These are phyloP conservation scores for Rhagonycha fulva DNA, from an alignment of 2,888 invertebrate genomes.

Conservation along the genomic window DNA sequence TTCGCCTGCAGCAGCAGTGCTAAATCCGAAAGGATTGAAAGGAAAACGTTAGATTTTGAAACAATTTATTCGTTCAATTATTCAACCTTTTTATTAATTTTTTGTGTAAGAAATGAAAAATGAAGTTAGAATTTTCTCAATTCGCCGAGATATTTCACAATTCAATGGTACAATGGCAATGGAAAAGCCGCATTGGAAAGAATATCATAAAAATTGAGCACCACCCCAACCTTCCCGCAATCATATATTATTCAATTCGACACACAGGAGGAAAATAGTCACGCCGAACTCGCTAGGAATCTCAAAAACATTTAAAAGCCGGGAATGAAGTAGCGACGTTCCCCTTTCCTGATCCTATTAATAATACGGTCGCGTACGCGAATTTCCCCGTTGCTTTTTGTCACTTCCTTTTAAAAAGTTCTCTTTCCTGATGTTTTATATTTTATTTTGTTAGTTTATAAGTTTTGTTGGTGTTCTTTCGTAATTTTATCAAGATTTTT, in stretches of 20 bases:
- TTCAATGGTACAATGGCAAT: slow-evolving; percentile 20
- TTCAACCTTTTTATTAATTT: slow-evolving; percentile 21
- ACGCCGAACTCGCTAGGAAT: slow-evolving; percentile 29
- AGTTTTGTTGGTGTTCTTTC: slow-evolving; percentile 25
- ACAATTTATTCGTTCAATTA: slow-evolving; percentile 22
- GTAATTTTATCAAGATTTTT: slow-evolving; percentile 20
- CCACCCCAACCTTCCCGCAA: slow-evolving; percentile 23
- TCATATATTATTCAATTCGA: slow-evolving; percentile 34
- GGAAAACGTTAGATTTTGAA: slow-evolving; percentile 5
- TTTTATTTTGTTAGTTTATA: slow-evolving; percentile 35
- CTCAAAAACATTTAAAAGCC: slow-evolving; percentile 33
- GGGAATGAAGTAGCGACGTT: slow-evolving; percentile 24
- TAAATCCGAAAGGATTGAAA: neutral
- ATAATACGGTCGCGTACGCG: slow-evolving; percentile 33
- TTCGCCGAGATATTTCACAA: slow-evolving; percentile 18
- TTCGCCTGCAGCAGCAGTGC: neutral
- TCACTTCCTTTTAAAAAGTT: slow-evolving; percentile 34
- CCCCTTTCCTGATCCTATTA: slow-evolving; percentile 30
- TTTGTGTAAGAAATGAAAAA: slow-evolving; percentile 18
- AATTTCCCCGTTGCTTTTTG: slow-evolving; percentile 33
- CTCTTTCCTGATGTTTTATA: slow-evolving; percentile 31
- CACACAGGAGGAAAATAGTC: slow-evolving; percentile 29
- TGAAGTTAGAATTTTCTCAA: slow-evolving; percentile 20
- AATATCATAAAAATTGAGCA: slow-evolving; percentile 32
- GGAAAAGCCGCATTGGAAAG: slow-evolving; percentile 27